Conservation (phyloP, 2,797 vertebrate species). For the Enteromius afrohamiltoni region DNA sequence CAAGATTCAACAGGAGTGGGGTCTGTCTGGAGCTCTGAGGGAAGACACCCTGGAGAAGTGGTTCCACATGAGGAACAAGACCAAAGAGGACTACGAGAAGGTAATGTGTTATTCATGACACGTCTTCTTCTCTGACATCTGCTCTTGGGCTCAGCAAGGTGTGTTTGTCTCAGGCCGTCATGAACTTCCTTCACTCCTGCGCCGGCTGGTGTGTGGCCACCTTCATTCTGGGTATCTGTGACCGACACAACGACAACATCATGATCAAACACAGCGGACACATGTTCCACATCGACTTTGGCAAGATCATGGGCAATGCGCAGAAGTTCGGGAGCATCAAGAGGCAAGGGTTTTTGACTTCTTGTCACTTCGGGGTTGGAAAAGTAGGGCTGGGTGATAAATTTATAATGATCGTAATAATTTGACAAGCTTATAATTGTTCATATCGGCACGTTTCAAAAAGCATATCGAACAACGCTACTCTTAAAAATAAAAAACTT, state of each 20-base stretch:
- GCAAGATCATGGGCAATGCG: conserved; percentile 91
- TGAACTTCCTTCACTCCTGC: conserved; percentile 94
- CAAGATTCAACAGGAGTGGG: conserved; percentile 92
- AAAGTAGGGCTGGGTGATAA: not conserved
- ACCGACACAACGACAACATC: conserved; percentile 98
- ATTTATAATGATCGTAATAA: too few species aligned
- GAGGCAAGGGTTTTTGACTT: conserved; percentile 72
- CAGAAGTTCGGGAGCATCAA: conserved; percentile 93
- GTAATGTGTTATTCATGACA: conserved; percentile 48
- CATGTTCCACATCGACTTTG: conserved; percentile 98
- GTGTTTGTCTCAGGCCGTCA: conserved; percentile 83
- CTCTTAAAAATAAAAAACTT: too few species aligned
- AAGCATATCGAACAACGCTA: too few species aligned
- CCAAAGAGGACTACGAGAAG: conserved; percentile 90
- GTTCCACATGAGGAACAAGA: conserved; percentile 91
- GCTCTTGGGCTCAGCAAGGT: not conserved
- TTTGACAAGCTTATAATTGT: too few species aligned
- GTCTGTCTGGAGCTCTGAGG: conserved; percentile 87
- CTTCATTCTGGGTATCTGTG: conserved; percentile 94
- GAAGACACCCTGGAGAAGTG: conserved; percentile 92
- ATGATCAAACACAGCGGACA: conserved; percentile 94
- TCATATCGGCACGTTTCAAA: too few species aligned
- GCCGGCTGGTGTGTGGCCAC: conserved; percentile 95
- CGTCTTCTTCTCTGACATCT: not conserved
- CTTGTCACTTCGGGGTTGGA: not conserved